A percentile compares a stretch with the other conserved stretches of the same genome.
phyloP scores from a whole-genome alignment of 1,140 invertebrate species.

The Drosophila triauraria region DNA sequence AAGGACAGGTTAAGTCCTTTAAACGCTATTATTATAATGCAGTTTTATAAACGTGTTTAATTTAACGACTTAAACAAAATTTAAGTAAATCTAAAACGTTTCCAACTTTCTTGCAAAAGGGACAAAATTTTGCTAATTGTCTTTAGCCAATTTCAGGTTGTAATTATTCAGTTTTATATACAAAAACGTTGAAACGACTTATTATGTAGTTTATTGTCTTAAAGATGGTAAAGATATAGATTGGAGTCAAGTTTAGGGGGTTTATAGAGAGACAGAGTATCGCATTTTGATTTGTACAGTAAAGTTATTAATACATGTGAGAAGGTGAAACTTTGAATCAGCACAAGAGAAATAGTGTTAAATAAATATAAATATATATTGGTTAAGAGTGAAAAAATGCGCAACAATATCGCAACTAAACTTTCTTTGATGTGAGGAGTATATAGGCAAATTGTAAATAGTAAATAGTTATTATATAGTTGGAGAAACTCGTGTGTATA shows the following conservation, averaged over 20 bases:
- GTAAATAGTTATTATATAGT: slow-evolving; percentile 41
- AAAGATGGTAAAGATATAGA: slow-evolving; percentile 27
- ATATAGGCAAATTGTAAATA: slow-evolving; percentile 45
- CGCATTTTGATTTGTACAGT: slow-evolving; percentile 47
- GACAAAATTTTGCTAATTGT: slow-evolving; percentile 58
- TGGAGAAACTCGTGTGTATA: slow-evolving; percentile 37
- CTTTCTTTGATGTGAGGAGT: slow-evolving; percentile 30
- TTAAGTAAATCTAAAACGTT: neutral
- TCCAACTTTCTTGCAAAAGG: slow-evolving; percentile 42
- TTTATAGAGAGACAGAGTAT: slow-evolving; percentile 51
- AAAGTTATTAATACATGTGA: slow-evolving; percentile 50
- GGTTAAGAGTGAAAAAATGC: slow-evolving; percentile 50
- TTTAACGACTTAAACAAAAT: neutral
- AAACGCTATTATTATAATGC: neutral
- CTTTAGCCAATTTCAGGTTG: slow-evolving; percentile 21
- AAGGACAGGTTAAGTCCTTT: too few relatives aligned
- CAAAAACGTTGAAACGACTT: slow-evolving; percentile 70
- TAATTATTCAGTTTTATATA: slow-evolving; percentile 52
- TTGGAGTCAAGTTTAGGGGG: slow-evolving; percentile 23
- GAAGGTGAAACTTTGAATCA: slow-evolving; percentile 51
- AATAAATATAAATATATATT: slow-evolving; percentile 43
- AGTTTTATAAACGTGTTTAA: too few relatives aligned
- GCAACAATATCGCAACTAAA: slow-evolving; percentile 59
- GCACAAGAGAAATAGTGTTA: slow-evolving; percentile 59
- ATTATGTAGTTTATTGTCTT: slow-evolving; percentile 31